A percentile compares a stretch with the other conserved stretches of the same genome.
Evolutionary conservation across 1,140 invertebrate genomes (phyloP).

Genomic region (Tenebrio molitor): DNA sequence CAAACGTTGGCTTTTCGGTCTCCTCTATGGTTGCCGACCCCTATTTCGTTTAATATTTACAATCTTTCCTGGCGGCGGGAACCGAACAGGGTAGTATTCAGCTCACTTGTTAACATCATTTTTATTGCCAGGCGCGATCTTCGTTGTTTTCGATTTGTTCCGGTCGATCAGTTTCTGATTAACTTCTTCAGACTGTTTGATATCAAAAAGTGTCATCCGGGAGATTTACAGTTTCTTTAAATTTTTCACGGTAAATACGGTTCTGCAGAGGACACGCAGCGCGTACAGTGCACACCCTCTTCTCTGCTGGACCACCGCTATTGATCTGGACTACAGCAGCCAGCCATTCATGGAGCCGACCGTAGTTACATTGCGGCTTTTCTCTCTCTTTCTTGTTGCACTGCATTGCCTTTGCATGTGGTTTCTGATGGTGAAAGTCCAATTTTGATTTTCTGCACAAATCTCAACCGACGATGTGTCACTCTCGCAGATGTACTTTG

Average conservation of each 20-base stretch:
- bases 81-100: conserved; percentile 37
- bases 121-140: not conserved
- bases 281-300: conserved; percentile 47
- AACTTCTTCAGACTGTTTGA: no score
- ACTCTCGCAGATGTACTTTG: not conserved
- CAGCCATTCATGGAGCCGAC: conserved; percentile 54
- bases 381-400: conserved; percentile 45
- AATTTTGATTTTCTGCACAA: conserved; percentile 38
- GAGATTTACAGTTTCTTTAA: no score
- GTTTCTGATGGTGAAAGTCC: conserved; percentile 39
- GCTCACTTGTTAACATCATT: not conserved
- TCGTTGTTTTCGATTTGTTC: no score
- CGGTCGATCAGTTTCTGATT: no score
- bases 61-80: conserved; percentile 41
- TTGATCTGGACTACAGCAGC: conserved; percentile 55
- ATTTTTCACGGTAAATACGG: conserved; percentile 9
- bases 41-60: conserved; percentile 53
- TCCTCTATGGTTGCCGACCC: conserved; percentile 41
- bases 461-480: not conserved
- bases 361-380: conserved; percentile 54
- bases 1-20: conserved; percentile 45
- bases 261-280: conserved; percentile 42
- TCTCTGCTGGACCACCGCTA: conserved; percentile 48
- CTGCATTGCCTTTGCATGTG: conserved; percentile 34
- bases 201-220: no score